phyloP scores from a whole-genome alignment of 2,797 vertebrate species.

The Alosa sapidissima region DNA sequence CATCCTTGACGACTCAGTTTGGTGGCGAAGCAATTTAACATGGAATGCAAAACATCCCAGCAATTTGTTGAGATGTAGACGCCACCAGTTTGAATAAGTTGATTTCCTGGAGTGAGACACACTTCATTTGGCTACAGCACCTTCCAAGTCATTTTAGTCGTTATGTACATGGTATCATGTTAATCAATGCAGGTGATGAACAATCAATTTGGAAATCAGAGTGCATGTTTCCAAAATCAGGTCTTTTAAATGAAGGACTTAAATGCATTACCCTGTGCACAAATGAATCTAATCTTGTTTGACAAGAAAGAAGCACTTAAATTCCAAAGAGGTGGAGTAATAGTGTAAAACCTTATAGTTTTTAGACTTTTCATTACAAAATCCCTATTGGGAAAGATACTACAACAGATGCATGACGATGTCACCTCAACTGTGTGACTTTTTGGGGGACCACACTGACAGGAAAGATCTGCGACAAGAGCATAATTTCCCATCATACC shows the following conservation, averaged over 20 bases:
- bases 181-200: conserved; percentile 36
- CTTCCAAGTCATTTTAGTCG: neutral
- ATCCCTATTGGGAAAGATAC: neutral
- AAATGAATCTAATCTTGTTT: neutral
- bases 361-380: neutral
- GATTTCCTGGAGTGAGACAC: conserved; percentile 31
- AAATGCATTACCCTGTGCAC: neutral
- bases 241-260: neutral
- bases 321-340: neutral
- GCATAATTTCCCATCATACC: neutral
- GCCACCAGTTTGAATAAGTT: conserved; percentile 40
- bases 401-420: neutral
- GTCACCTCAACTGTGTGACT: neutral
- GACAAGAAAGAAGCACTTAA: no score
- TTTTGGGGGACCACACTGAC: no score
- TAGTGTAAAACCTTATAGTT: neutral
- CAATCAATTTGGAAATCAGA: conserved; percentile 17
- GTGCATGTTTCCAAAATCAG: neutral
- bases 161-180: neutral
- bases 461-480: no score
- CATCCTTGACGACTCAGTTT: neutral
- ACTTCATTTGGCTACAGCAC: conserved; percentile 40
- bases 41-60: conserved; percentile 7
- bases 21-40: conserved; percentile 6
- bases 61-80: conserved; percentile 24